Percentiles rank a stretch among this genome's conserved stretches.
phyloP scores from a whole-genome alignment of 2,113 vertebrate species.

The Pterocles burchelli region DNA sequence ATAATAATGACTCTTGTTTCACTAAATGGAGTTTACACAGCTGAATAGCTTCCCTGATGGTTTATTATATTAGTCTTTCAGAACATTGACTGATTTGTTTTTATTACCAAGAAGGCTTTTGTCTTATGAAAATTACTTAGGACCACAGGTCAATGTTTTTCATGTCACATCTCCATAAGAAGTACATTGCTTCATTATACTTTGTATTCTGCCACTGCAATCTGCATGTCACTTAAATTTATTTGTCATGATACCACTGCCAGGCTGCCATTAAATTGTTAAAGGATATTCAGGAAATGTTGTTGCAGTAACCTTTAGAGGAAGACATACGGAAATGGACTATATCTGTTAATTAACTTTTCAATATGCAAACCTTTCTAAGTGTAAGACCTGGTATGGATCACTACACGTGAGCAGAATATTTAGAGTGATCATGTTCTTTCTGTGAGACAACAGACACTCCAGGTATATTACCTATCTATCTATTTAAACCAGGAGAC shows the following conservation, averaged over 20 bases:
- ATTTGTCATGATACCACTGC: slow-evolving; percentile 63
- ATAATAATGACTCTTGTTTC: slow-evolving; percentile 32
- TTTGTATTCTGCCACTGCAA: slow-evolving; percentile 48
- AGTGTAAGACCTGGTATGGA: neutral
- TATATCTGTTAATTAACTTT: slow-evolving; percentile 52
- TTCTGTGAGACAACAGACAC: neutral
- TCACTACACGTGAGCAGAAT: neutral
- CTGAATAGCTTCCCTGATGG: slow-evolving; percentile 28
- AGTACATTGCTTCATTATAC: slow-evolving; percentile 20
- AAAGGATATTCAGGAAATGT: slow-evolving; percentile 27
- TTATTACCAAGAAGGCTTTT: slow-evolving; percentile 68
- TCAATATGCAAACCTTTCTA: neutral
- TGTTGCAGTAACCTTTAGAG: slow-evolving; percentile 66
- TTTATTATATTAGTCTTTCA: slow-evolving; percentile 46
- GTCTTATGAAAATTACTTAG: slow-evolving; percentile 59
- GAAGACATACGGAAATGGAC: slow-evolving; percentile 35
- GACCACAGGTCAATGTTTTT: slow-evolving; percentile 63
- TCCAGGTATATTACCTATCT: neutral
- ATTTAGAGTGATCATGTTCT: neutral
- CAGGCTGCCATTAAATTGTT: slow-evolving; percentile 60
- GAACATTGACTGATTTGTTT: slow-evolving; percentile 51
- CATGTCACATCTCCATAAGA: slow-evolving; percentile 45
- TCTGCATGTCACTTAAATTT: slow-evolving; percentile 61
- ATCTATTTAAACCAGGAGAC: neutral
- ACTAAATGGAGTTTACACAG: slow-evolving; percentile 4